These are phyloP conservation scores for Dasysyrphus tricinctus DNA, from an alignment of 2,888 invertebrate species.

Conservation along the genomic window DNA sequence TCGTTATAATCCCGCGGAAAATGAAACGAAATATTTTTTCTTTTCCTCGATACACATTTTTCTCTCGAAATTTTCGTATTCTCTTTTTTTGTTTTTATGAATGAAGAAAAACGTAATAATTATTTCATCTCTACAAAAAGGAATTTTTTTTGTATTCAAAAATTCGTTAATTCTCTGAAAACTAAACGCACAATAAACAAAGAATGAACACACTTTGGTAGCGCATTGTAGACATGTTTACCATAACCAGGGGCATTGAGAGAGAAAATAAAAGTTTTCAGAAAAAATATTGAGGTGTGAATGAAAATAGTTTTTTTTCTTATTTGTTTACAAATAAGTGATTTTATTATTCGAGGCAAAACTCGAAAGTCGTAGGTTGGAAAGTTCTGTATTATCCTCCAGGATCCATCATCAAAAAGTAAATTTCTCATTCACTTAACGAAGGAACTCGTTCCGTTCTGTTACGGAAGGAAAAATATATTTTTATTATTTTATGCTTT, in stretches of 20 bases:
- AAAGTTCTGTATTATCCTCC: background rate
- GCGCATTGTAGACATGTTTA: background rate
- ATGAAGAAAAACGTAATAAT: constrained; percentile 6
- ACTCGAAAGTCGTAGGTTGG: background rate
- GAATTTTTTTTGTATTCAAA: background rate
- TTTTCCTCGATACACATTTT: background rate
- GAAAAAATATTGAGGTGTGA: constrained; percentile 5
- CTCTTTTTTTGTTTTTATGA: background rate
- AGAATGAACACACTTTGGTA: background rate
- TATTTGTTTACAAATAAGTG: background rate
- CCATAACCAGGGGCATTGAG: background rate
- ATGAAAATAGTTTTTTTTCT: background rate
- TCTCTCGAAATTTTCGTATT: background rate
- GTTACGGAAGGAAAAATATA: too few species aligned
- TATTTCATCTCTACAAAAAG: background rate
- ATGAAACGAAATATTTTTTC: background rate
- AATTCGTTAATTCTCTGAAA: background rate
- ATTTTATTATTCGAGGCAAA: background rate
- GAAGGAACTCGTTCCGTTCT: too few species aligned
- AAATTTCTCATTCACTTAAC: too few species aligned
- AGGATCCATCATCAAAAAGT: too few species aligned
- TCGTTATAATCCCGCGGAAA: background rate
- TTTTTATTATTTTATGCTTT: too few species aligned
- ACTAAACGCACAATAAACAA: background rate
- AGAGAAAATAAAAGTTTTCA: constrained; percentile 4